Percentiles rank a stretch among this genome's conserved stretches.
These are phyloP conservation scores for Alosa sapidissima DNA, from an alignment of 2,797 vertebrate genomes.

Conservation along the genomic window DNA sequence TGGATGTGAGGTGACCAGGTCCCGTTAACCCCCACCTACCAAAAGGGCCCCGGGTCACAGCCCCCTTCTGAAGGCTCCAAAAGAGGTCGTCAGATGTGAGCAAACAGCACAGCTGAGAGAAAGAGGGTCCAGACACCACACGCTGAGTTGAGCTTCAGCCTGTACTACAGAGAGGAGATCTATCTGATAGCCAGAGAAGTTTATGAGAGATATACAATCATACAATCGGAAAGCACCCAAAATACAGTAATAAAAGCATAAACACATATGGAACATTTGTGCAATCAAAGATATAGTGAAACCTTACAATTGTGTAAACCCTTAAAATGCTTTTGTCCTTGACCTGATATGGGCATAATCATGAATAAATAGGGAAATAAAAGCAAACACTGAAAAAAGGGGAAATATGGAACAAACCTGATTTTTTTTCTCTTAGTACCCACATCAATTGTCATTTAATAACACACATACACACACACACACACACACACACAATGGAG, in stretches of 20 bases:
- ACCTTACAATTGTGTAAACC: not conserved
- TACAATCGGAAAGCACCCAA: not conserved
- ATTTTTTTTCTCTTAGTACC: too few relatives aligned
- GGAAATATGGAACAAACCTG: too few relatives aligned
- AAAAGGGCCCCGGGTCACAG: constrained; percentile 40
- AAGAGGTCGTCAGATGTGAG: constrained; percentile 2
- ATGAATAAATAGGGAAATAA: not conserved
- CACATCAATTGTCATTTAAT: not conserved
- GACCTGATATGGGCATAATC: not conserved
- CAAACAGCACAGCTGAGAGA: not conserved
- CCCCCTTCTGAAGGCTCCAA: constrained; percentile 27
- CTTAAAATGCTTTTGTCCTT: not conserved
- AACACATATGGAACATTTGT: not conserved
- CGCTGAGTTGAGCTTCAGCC: not conserved
- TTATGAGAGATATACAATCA: not conserved
- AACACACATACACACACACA: too few relatives aligned
- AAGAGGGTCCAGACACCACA: not conserved
- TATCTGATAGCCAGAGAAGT: not conserved
- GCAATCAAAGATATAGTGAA: not conserved
- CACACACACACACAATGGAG: not conserved
- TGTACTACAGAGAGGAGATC: not conserved
- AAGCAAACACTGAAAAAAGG: not conserved
- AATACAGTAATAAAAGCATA: not conserved
- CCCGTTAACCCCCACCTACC: constrained; percentile 54
- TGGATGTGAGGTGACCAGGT: constrained; percentile 60